These are phyloP conservation scores for Bruchidius siliquastri DNA, from an alignment of 2,888 invertebrate genomes.

Conservation along the genomic window DNA sequence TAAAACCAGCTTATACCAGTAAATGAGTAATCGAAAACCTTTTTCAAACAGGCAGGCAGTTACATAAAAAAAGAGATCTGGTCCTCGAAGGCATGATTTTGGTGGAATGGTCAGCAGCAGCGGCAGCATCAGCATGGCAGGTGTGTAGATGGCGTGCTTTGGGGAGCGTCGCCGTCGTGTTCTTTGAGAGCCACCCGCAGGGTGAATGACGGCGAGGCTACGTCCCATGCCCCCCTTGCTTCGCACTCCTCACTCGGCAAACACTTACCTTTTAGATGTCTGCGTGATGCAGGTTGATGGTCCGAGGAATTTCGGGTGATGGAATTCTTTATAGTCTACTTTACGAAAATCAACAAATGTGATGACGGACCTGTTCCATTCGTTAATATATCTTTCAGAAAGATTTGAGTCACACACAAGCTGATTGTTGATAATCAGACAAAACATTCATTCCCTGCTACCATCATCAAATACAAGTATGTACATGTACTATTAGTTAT, in stretches of 20 bases:
- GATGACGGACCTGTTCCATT: background rate
- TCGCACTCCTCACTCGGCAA: background rate
- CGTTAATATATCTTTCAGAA: too few species aligned
- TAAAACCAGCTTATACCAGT: too few species aligned
- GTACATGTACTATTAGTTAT: too few species aligned
- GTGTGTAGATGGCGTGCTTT: constrained; percentile 25
- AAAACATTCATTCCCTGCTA: too few species aligned
- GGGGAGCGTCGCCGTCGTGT: constrained; percentile 15
- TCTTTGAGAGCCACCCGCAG: constrained; percentile 34
- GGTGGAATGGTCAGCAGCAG: constrained; percentile 5
- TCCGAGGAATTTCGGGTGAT: background rate
- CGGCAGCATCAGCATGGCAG: constrained; percentile 15
- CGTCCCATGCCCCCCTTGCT: constrained; percentile 17
- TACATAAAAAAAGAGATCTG: background rate
- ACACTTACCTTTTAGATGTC: background rate
- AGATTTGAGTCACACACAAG: too few species aligned
- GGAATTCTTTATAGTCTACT: background rate
- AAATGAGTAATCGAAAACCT: background rate
- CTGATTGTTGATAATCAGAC: too few species aligned
- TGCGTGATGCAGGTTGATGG: background rate
- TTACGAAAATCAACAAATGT: background rate
- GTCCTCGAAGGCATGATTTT: constrained; percentile 2
- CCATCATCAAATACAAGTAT: too few species aligned
- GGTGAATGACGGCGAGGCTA: constrained; percentile 34
- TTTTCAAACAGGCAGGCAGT: background rate